Base-by-base conservation (phyloP, 2,113 vertebrate species). In the Percina caprodes region DNA sequence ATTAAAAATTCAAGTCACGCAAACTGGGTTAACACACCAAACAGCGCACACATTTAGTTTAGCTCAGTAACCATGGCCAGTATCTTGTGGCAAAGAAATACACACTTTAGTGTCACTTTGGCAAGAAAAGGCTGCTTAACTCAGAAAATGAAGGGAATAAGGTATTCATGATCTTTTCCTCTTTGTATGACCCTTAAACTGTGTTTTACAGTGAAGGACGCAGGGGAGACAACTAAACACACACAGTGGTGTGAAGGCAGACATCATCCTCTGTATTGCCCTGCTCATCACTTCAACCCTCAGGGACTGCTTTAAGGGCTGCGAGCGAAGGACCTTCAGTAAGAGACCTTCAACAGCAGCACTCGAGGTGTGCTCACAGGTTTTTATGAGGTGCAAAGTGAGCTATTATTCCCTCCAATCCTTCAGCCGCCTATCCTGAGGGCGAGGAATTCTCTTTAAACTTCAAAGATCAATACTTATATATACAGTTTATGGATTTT, bases 381-480 rank as follows among this genome's bases (percentile, higher is more conserved):
- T 77, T 88, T 95, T 94, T 94, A 95, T 51, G 91, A 94, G 90
- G 90, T 94, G 93, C 73, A 89, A 95, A 94, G 86, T 85, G 75
- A 80, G 66, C 69, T 74, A 83, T 92, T 89, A 90, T 86, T 90
- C 78, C 80, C 66, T 69, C 61, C 77, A 82, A 87, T 60, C 63
- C 70, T 75, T 89, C 77, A 52, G 11, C 66, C 59, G 63, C 59
- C 63, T 79, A 78, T 84, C 77, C 70, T 26, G 45, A 66, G 68
- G 55, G 65, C 1, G 39, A 79, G 54, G 66, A 82, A 79, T 84
- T 78, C 63, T 81, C 51, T 77, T 60, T 63, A 75, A 84, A 90
- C 52, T 62, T 68, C 67, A 59, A 87, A 89, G 80, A 90, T 90
- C 89, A 94, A 92, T 49, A 89, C 69, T 83, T 75, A 26, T 39